Evolutionary conservation across 2,888 invertebrate species (phyloP).

Genomic region (Tipula vernalis): DNA sequence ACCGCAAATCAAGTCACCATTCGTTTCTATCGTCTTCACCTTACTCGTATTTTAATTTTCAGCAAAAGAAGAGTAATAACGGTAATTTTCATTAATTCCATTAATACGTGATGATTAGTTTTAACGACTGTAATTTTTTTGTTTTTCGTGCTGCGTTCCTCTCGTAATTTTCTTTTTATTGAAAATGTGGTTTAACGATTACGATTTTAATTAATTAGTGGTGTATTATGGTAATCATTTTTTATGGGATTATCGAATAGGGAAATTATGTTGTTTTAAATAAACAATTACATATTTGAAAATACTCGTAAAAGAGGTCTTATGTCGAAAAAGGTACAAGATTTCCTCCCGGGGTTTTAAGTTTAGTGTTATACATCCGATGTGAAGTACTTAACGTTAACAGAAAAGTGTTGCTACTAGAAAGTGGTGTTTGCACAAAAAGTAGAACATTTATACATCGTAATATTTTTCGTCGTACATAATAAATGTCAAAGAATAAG

Average conservation of each 20-base stretch:
- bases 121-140: neutral
- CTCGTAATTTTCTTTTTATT: neutral
- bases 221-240: neutral
- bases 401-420: too few species aligned
- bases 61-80: neutral
- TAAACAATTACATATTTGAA: too few species aligned
- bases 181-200: neutral
- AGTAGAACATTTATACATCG: too few species aligned
- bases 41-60: neutral
- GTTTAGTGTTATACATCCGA: too few species aligned
- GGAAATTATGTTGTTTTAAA: neutral
- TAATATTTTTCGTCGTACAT: too few species aligned
- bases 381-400: too few species aligned
- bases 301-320: too few species aligned
- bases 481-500: too few species aligned
- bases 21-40: neutral
- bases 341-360: too few species aligned
- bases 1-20: neutral
- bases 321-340: too few species aligned
- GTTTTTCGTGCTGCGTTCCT: neutral
- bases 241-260: neutral
- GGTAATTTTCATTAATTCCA: neutral
- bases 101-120: neutral
- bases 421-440: too few species aligned
- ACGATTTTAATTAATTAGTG: neutral